Conservation (phyloP, 2,797 vertebrate species). For the Merluccius polli region DNA sequence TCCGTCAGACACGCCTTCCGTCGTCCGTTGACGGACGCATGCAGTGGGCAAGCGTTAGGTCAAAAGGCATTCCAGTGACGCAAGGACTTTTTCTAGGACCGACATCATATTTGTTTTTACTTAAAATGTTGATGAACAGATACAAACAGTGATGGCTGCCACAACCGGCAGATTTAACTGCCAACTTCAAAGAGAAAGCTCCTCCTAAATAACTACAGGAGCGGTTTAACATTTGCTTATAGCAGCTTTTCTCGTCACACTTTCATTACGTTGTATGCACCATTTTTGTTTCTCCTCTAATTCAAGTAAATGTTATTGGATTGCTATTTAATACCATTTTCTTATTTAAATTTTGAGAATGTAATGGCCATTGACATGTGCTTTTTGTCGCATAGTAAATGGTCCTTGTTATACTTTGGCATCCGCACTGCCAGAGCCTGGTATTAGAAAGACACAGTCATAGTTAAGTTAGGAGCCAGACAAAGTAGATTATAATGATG, state of each 20-base stretch:
- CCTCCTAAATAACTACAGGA: not conserved
- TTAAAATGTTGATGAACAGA: conserved; percentile 41
- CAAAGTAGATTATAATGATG: not conserved
- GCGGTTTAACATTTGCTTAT: not conserved
- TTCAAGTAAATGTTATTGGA: not conserved
- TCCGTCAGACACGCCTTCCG: no score
- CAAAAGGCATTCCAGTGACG: not conserved
- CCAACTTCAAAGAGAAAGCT: not conserved
- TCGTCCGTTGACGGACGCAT: no score
- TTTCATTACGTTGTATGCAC: not conserved
- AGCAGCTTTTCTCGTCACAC: no score
- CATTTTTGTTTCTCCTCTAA: not conserved
- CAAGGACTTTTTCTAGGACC: not conserved
- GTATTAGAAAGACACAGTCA: not conserved
- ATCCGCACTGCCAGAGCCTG: not conserved
- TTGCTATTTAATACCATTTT: not conserved
- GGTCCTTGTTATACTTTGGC: no score
- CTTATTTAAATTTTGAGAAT: not conserved
- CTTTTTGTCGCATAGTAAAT: no score
- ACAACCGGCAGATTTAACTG: not conserved
- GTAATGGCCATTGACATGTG: no score
- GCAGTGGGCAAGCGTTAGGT: no score
- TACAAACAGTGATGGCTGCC: not conserved
- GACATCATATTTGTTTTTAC: not conserved
- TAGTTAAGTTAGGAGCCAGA: not conserved